Conservation (phyloP, 2,797 vertebrate species). For the Pristis pectinata region DNA sequence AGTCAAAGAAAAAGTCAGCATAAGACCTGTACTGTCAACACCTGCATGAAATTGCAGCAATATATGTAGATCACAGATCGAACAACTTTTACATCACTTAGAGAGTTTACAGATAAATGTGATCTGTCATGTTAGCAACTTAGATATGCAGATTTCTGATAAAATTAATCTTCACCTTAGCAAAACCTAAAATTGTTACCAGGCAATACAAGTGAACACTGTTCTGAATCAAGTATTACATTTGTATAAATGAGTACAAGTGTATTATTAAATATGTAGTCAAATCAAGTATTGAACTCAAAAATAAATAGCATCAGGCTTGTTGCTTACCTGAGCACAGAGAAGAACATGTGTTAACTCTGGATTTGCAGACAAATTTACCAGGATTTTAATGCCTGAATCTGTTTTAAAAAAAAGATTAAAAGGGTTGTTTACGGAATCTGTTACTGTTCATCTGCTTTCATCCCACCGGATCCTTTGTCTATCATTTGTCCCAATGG, state of each 20-base stretch:
- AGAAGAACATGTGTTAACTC: conserved; percentile 78
- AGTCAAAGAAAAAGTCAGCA: too few relatives aligned
- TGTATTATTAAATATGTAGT: not conserved
- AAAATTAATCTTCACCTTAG: not conserved
- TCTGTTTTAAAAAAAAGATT: conserved; percentile 51
- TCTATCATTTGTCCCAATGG: not conserved
- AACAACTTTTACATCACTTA: too few relatives aligned
- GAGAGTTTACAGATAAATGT: too few relatives aligned
- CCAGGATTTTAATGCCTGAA: conserved; percentile 82
- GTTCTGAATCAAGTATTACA: not conserved
- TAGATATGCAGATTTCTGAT: not conserved
- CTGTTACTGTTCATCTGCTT: not conserved
- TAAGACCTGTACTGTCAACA: too few relatives aligned
- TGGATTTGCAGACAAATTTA: conserved; percentile 87
- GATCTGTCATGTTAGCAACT: too few relatives aligned
- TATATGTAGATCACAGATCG: too few relatives aligned
- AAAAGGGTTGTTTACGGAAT: not conserved
- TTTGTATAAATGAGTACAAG: not conserved
- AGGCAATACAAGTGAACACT: not conserved
- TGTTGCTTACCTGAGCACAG: conserved; percentile 67
- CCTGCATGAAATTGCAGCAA: too few relatives aligned
- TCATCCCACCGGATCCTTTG: not conserved
- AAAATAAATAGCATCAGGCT: not conserved
- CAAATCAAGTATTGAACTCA: not conserved
- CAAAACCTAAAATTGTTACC: not conserved